A percentile compares a stretch with the other conserved stretches of the same genome.
These are phyloP conservation scores for Drosophila quadrilineata DNA, from an alignment of 1,140 invertebrate genomes.

Conservation along the genomic window DNA sequence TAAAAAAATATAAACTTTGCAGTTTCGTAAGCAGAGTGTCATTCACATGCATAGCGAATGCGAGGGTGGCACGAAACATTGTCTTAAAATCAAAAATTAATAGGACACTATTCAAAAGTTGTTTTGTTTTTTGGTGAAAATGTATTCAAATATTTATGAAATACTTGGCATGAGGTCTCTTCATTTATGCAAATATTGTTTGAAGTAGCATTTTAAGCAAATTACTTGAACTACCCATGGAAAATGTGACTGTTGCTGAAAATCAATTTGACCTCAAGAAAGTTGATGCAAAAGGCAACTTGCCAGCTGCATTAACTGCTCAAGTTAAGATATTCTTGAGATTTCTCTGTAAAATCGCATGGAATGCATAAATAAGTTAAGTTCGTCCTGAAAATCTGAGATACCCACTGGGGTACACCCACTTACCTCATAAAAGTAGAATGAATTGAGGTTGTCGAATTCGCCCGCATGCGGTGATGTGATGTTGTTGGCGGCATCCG, in stretches of 20 bases:
- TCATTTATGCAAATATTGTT: background rate
- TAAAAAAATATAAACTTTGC: slow-evolving; percentile 29
- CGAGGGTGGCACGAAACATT: background rate
- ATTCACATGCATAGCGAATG: slow-evolving; percentile 31
- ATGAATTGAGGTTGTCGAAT: slow-evolving; percentile 71
- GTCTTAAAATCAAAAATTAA: background rate
- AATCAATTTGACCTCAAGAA: slow-evolving; percentile 28
- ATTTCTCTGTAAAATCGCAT: no score
- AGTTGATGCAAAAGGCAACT: slow-evolving; percentile 16
- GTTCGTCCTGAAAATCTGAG: no score
- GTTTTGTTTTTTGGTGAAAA: no score
- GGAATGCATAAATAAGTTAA: slow-evolving; percentile 54
- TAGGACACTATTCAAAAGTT: background rate
- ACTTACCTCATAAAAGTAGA: slow-evolving; percentile 75
- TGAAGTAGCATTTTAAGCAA: background rate
- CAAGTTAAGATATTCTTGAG: background rate
- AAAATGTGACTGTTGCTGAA: slow-evolving; percentile 6
- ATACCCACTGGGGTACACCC: background rate
- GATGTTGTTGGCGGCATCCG: slow-evolving; percentile 28
- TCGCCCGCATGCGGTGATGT: slow-evolving; percentile 42
- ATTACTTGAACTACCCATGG: background rate
- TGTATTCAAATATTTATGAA: background rate
- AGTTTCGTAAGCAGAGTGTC: slow-evolving; percentile 32
- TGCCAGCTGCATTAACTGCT: slow-evolving; percentile 8
- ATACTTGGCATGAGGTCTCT: background rate